Conservation (phyloP, 2,113 vertebrate species). For the Neolamprologus sp. region DNA sequence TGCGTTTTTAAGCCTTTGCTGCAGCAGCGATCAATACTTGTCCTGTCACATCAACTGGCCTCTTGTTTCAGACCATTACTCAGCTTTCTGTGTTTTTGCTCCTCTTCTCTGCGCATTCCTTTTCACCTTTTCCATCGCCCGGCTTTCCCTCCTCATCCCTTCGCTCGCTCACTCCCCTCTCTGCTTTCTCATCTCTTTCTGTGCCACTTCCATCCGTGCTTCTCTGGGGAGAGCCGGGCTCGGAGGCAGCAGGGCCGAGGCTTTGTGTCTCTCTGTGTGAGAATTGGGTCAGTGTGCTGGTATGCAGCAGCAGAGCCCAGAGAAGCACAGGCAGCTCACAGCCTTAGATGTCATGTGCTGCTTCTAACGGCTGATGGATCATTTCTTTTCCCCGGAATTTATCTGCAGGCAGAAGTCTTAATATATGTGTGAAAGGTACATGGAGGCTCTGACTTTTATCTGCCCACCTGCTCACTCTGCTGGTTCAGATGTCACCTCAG, state of each 20-base stretch:
- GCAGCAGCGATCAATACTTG: conserved; percentile 22
- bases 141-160: neutral
- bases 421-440: neutral
- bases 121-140: neutral
- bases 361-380: conserved; percentile 1
- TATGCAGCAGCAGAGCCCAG: conserved; percentile 20
- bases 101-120: neutral
- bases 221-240: neutral
- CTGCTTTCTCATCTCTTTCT: neutral
- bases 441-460: neutral
- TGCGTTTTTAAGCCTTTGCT: neutral
- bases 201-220: neutral
- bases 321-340: neutral
- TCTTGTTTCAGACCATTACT: neutral
- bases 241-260: neutral
- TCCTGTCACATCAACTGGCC: neutral
- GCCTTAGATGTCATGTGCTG: conserved; percentile 19
- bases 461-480: neutral
- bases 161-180: neutral
- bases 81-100: neutral
- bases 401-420: neutral
- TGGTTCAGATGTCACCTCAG: conserved; percentile 23
- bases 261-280: neutral
- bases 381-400: neutral
- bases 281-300: conserved; percentile 62